Evolutionary conservation across 2,797 vertebrate species (phyloP), one percentile per base, ranked within the genome.

Genomic region (Lophius americanus): DNA sequence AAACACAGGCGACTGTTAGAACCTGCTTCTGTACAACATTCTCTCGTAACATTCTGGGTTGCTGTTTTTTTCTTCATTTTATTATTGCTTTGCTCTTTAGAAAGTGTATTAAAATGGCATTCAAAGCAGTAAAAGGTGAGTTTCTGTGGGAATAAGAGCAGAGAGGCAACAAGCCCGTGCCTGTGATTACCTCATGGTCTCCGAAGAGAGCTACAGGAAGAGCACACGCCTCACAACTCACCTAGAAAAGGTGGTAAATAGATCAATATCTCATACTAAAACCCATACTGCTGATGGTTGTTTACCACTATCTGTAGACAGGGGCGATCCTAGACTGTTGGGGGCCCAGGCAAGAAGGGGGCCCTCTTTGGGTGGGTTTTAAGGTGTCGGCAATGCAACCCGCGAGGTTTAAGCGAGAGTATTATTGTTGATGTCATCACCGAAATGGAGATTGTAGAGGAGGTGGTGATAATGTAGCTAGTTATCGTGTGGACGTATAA

Each of bases 91-190:
- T 23, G 23, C 23, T 23, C 23, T 23, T 23, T 23, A 23, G 23
- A 23, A 23, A 23, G 23, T 23, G 23, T 23, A 23, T 23, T 23
- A 62, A 35, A 60, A 48, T 32, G 2, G 1, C 23, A 13, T 49
- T 32, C 13, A 7, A 35, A 59, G 9, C 3, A 65, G 56, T 70
- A 74, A 77, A 81, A 83, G 70, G 60, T 71, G 75, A 81, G 78
- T 75, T 79, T 85, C 61, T 83, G 70, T 64, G 51, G 39, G 60
- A 52, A 60, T 54, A 55, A 82, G 71, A 59, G 66, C 64, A 67
- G 68, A 77, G 13, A 35, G 72, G 75, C 56, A 82, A 77, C 80
- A 88, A 66, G 78, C 68, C 65, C 41, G 55, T 61, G 70, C 60
- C 79, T 87, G 68, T 76, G 63, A 65, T 53, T 60, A 51, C 77